These are phyloP conservation scores for Octodon degus DNA, from an alignment of 2,113 vertebrate species.

Conservation along the genomic window DNA sequence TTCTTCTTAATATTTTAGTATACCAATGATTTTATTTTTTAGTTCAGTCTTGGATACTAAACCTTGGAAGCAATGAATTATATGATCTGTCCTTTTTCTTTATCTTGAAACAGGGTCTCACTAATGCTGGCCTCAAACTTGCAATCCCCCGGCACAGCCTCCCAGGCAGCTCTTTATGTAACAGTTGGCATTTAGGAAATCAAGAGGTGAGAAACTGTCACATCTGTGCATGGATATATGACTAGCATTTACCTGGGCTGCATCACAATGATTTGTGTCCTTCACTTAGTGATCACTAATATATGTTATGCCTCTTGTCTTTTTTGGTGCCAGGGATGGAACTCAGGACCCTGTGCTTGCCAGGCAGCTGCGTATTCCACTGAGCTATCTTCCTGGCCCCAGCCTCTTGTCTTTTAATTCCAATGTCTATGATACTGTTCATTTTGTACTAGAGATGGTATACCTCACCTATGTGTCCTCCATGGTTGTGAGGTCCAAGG, in stretches of 20 bases:
- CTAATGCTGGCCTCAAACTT: neutral
- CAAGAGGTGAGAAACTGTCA: neutral
- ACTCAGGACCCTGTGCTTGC: too few species aligned
- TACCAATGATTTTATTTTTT: conserved; percentile 13
- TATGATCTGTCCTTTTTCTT: neutral
- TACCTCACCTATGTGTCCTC: neutral
- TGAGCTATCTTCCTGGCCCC: too few species aligned
- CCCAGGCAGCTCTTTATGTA: neutral
- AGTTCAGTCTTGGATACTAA: neutral
- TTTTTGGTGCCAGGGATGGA: too few species aligned
- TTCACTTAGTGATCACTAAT: neutral
- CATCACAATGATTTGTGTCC: neutral
- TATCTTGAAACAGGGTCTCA: neutral
- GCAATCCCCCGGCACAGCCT: neutral
- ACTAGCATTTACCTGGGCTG: neutral
- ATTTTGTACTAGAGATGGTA: neutral
- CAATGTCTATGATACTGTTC: conserved; percentile 3
- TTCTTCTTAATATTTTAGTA: neutral
- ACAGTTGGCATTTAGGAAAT: neutral
- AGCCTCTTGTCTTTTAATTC: neutral
- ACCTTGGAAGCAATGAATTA: neutral
- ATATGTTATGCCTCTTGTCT: neutral
- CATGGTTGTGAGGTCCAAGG: neutral
- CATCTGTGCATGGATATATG: neutral
- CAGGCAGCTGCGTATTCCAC: too few species aligned